Conservation (phyloP, 2,113 vertebrate species). For the Aspidoscelis tigris region DNA sequence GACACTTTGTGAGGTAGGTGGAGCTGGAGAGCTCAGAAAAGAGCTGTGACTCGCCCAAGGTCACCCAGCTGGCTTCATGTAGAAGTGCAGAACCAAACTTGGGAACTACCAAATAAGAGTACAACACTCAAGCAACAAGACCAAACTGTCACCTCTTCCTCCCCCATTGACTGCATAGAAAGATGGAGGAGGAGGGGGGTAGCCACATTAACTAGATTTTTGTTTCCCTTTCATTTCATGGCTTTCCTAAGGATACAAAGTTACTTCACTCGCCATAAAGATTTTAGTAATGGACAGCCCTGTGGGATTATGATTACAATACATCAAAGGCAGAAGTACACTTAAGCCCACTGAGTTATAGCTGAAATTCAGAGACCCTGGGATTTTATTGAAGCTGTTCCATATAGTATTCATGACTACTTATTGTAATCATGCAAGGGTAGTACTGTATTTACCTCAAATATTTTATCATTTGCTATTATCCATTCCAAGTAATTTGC, state of each 20-base stretch:
- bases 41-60: too few relatives aligned
- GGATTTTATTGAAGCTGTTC: not conserved
- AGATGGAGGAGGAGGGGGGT: too few relatives aligned
- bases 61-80: too few relatives aligned
- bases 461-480: not conserved
- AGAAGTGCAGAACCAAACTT: too few relatives aligned
- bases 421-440: not conserved
- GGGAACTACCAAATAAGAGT: too few relatives aligned
- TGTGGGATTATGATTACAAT: not conserved
- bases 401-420: not conserved
- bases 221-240: conserved; percentile 17
- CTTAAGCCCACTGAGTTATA: not conserved
- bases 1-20: too few relatives aligned
- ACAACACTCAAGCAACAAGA: too few relatives aligned
- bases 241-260: not conserved
- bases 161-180: too few relatives aligned
- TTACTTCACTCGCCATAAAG: not conserved
- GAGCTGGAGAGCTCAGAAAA: too few relatives aligned
- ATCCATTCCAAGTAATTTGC: conserved; percentile 3
- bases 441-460: not conserved
- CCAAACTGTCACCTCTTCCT: too few relatives aligned
- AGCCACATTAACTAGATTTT: not conserved
- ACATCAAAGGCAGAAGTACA: not conserved
- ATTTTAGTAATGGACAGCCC: not conserved
- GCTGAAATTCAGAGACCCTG: not conserved